Evolutionary conservation across 1,140 invertebrate species (phyloP), one percentile per base, ranked within the genome.

Genomic region (Bombyx mandarina): DNA sequence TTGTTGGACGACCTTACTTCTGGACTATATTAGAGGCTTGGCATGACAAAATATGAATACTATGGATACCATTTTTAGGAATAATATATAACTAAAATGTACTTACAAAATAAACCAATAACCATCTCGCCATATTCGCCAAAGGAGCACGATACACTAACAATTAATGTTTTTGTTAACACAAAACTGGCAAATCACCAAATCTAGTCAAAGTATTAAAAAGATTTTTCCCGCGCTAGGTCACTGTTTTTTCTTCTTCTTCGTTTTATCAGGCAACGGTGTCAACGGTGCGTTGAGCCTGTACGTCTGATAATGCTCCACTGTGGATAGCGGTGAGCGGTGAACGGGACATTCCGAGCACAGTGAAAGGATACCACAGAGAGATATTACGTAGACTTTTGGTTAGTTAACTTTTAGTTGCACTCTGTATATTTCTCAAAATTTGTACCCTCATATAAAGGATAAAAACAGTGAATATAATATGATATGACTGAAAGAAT

Each of bases 311-410:
- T 49, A 44, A 57, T 53, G 55, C 50, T 35, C 18, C 52, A 55
- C 52, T 51, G 52, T 57, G 42, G 45, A 47, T 61, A 61, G 64
- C 60, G 66, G 60, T 56, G 58, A 7, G 12, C 43, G 52, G 48
- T 54, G 56, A 69, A 64, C 64, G 67, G 65, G 62, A 67, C 49
- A 52, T 64, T 58, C 49, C 54, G 52, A 60, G 55, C 47, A 55
- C 49, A 56, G 67, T 58, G 64, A 69, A 54, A 66, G 62, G 64
- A 66, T 58, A 60, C 56, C 56, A 52, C 45, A 59, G 57, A 61
- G 67, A 64, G 67, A 47, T 45, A 18, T 54, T 46, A 45, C n/a
- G 7, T 26, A 18, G 8, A 12, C 45, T 47, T 47, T 7, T 8
- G 9, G 4, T 4, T 47, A 7, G 9, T 7, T 47, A 7, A 47